Evolutionary conservation across 2,797 vertebrate genomes (phyloP), one percentile per base, ranked within the genome.

Genomic region (Ammospiza maritima): DNA sequence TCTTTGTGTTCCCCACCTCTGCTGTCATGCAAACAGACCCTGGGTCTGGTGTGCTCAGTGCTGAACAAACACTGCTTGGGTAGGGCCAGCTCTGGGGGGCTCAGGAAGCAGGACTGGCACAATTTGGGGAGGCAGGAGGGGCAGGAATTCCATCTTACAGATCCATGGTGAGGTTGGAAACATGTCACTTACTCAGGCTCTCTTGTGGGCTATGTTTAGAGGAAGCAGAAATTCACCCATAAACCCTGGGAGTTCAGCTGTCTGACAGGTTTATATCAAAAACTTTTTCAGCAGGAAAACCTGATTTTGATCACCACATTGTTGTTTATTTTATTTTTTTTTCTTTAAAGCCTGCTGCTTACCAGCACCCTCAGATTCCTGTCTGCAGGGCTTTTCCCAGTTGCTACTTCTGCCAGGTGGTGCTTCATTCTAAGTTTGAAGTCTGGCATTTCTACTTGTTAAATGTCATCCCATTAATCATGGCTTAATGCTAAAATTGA

Each of bases 121-220:
- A 11, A 5, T 5, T 27, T 4, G n/a, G 26, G 32, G 36, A 10
- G 32, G 20, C 22, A 29, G 26, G 10, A 38, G 26, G 6, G 57
- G 13, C 70, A 56, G 51, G 47, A 83, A 38, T 30, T 29, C 40
- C 26, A 5, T 30, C 12, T 53, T 16, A 23, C 1, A 2, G 9
- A 27, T 4, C 12, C 72, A 30, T 21, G 13, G 29, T 36, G 69
- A 42, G 38, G 34, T 11, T 79, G 60, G 32, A 50, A 90, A 47
- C 14, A 1, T 6, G 21, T 44, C 0, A 0, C 38, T 62, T 20
- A 25, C 44, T 38, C 34, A n/a, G 51, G 19, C 26, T 83, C 42
- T 8, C 0, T 0, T 2, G 2, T 22, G 26, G 20, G 19, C 38
- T 77, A 13, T 58, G 40, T 56, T 21, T 50, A 50, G 40, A 67